Evolutionary conservation across 1,140 invertebrate genomes (phyloP).

Genomic region (Orussus abietinus): DNA sequence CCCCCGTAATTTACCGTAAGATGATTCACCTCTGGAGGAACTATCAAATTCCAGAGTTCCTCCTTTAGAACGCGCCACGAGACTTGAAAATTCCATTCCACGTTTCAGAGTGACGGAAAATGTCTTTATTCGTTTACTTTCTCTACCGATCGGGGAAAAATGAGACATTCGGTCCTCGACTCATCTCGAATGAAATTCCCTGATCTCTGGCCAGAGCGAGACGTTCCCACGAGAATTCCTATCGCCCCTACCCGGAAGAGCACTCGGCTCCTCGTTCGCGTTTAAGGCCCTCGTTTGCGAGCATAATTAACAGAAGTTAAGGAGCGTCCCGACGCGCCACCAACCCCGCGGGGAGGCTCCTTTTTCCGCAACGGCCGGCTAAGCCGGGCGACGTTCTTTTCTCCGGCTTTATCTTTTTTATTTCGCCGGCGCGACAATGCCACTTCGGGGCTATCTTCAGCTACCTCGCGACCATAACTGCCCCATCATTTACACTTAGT

Average conservation of each 20-base stretch:
- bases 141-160: no score
- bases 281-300: slow-evolving; percentile 25
- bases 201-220: neutral
- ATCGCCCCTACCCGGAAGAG: slow-evolving; percentile 5
- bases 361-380: slow-evolving; percentile 25
- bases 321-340: slow-evolving; percentile 17
- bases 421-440: slow-evolving; percentile 13
- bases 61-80: no score
- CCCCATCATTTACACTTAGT: slow-evolving; percentile 50
- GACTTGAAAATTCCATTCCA: no score
- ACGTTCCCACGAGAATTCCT: slow-evolving; percentile 4
- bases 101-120: no score
- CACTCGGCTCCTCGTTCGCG: slow-evolving; percentile 19
- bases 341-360: slow-evolving; percentile 13
- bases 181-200: slow-evolving; percentile 5
- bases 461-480: slow-evolving; percentile 37
- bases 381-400: slow-evolving; percentile 27
- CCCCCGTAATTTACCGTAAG: no score
- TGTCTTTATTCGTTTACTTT: neutral
- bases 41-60: no score
- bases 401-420: slow-evolving; percentile 10
- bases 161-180: no score
- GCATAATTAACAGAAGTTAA: slow-evolving; percentile 37
- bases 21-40: no score
- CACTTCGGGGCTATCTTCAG: slow-evolving; percentile 27